phyloP scores from a whole-genome alignment of 2,888 invertebrate species.

The Erebia epiphron region DNA sequence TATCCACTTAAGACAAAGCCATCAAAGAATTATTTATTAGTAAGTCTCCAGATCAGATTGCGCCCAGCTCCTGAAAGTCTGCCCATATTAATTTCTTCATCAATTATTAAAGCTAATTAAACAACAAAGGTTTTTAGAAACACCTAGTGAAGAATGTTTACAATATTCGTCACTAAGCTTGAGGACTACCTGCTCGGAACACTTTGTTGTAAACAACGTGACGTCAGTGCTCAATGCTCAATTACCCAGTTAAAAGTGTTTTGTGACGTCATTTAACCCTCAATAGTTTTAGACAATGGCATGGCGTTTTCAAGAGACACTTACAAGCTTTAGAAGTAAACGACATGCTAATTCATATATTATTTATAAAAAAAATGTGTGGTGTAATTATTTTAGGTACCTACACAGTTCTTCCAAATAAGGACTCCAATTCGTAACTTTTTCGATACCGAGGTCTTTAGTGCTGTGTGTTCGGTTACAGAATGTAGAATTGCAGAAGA shows the following conservation, averaged over 20 bases:
- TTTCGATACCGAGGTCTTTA: too few relatives aligned
- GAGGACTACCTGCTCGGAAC: slow-evolving; percentile 10
- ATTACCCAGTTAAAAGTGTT: slow-evolving; percentile 4
- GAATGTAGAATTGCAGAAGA: too few relatives aligned
- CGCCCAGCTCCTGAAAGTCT: neutral
- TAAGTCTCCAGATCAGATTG: too few relatives aligned
- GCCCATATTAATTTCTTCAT: neutral
- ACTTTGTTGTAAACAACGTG: neutral
- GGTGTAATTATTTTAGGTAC: too few relatives aligned
- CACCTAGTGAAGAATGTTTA: neutral
- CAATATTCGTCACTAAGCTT: neutral
- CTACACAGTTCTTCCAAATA: too few relatives aligned
- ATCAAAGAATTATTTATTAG: too few relatives aligned
- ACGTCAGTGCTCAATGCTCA: slow-evolving; percentile 9
- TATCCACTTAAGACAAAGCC: too few relatives aligned
- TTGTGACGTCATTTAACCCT: slow-evolving; percentile 10
- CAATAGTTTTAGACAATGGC: slow-evolving; percentile 3
- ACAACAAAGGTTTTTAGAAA: neutral
- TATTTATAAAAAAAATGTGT: too few relatives aligned
- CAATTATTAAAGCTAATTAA: neutral
- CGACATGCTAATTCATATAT: neutral
- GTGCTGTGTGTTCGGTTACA: too few relatives aligned
- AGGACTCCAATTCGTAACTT: too few relatives aligned
- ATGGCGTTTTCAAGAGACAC: neutral
- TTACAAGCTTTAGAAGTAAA: neutral